phyloP scores from a whole-genome alignment of 2,888 invertebrate species.

The Notocelia uddmanniana region DNA sequence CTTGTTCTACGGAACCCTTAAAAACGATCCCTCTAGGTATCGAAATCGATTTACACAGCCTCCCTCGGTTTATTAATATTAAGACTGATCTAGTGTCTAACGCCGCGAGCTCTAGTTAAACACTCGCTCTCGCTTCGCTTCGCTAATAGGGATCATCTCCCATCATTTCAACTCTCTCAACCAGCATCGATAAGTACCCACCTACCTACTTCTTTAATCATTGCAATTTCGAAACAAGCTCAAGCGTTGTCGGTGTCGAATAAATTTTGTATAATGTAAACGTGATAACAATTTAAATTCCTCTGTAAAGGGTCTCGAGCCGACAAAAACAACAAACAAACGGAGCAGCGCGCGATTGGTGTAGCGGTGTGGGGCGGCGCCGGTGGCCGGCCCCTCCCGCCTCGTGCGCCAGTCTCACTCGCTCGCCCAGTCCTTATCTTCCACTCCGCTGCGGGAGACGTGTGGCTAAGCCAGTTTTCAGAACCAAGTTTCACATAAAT shows the following conservation, averaged over 20 bases:
- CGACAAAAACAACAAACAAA: slow-evolving; percentile 86
- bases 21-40: no score
- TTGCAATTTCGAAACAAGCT: slow-evolving; percentile 86
- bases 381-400: slow-evolving; percentile 68
- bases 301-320: slow-evolving; percentile 83
- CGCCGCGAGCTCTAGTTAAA: slow-evolving; percentile 33
- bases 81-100: slow-evolving; percentile 12
- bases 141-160: slow-evolving; percentile 60
- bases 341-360: slow-evolving; percentile 70
- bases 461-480: slow-evolving; percentile 66
- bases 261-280: slow-evolving; percentile 86
- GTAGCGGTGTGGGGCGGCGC: slow-evolving; percentile 64
- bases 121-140: no score
- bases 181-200: slow-evolving; percentile 73
- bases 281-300: slow-evolving; percentile 86
- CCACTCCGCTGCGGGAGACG: slow-evolving; percentile 78
- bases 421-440: slow-evolving; percentile 83
- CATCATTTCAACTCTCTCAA: slow-evolving; percentile 60
- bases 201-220: slow-evolving; percentile 79
- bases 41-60: neutral
- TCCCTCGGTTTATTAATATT: neutral
- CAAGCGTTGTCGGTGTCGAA: slow-evolving; percentile 85
- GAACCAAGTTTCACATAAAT: slow-evolving; percentile 58
- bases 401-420: slow-evolving; percentile 77
- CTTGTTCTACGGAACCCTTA: no score